Percentiles rank a stretch among this genome's conserved stretches.
Evolutionary conservation across 2,888 invertebrate species (phyloP).

Genomic region (Philhelius pedissequus): DNA sequence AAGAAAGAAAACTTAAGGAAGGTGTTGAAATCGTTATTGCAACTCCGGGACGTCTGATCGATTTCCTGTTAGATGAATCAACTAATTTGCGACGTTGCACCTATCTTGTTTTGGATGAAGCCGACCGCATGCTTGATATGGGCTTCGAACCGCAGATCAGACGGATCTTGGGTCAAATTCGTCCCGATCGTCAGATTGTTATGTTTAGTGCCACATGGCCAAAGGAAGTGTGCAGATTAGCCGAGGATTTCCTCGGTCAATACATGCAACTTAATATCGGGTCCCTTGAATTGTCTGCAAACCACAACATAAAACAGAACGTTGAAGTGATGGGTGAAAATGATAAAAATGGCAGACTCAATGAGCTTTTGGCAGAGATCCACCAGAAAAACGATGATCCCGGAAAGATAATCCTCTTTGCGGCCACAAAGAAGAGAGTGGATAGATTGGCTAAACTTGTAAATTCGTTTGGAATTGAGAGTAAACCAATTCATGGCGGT

Average conservation of each 20-base stretch:
- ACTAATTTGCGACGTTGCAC: constrained; percentile 88
- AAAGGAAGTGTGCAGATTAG: constrained; percentile 93
- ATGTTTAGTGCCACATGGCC: constrained; percentile 99
- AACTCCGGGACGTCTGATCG: constrained; percentile 92
- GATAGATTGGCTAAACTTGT: constrained; percentile 90
- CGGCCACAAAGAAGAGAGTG: constrained; percentile 96
- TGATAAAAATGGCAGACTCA: constrained; percentile 82
- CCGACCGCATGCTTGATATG: constrained; percentile 98
- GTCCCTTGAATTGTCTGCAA: constrained; percentile 88
- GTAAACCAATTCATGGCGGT: constrained; percentile 94
- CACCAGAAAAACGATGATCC: constrained; percentile 89
- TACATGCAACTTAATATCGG: constrained; percentile 95
- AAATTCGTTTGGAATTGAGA: constrained; percentile 88
- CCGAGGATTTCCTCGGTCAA: constrained; percentile 93
- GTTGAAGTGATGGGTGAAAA: constrained; percentile 85
- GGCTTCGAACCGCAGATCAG: constrained; percentile 98
- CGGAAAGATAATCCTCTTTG: constrained; percentile 96
- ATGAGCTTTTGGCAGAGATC: constrained; percentile 74
- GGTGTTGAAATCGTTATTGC: constrained; percentile 93
- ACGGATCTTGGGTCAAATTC: constrained; percentile 93
- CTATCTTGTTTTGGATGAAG: constrained; percentile 92
- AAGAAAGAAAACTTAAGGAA: constrained; percentile 84
- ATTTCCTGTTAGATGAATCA: constrained; percentile 87
- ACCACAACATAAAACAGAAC: constrained; percentile 92
- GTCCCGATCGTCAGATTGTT: constrained; percentile 95